Evolutionary conservation across 2,888 invertebrate genomes (phyloP).

Genomic region (Pasiphila rectangulata): DNA sequence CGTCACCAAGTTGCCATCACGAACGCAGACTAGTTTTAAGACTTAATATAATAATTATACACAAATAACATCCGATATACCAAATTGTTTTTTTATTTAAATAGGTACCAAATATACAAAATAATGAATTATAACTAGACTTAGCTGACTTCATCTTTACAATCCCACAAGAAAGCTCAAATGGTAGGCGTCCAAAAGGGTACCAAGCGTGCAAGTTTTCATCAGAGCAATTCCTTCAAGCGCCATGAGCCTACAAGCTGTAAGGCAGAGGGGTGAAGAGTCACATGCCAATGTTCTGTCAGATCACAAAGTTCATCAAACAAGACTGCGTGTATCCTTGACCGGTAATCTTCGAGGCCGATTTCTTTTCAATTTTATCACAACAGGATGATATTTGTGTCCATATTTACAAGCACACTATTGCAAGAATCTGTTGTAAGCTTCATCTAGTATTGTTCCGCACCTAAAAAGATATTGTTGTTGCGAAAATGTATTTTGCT

Average conservation of each 20-base stretch:
- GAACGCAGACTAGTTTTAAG: no score
- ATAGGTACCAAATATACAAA: no score
- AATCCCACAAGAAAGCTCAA: no score
- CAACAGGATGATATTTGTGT: constrained; percentile 29
- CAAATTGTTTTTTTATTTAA: no score
- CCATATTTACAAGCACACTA: constrained; percentile 8
- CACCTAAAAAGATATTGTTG: constrained; percentile 15
- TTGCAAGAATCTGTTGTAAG: constrained; percentile 30
- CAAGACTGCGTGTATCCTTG: constrained; percentile 34
- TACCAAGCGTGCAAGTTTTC: background rate
- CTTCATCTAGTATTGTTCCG: constrained; percentile 26
- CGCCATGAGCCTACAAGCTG: no score
- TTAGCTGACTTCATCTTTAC: no score
- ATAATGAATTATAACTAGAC: no score
- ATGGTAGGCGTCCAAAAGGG: no score
- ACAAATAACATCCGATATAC: no score
- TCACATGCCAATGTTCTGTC: constrained; percentile 3
- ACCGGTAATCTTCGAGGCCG: constrained; percentile 38
- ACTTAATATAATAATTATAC: no score
- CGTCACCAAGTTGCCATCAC: no score
- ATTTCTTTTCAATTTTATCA: constrained; percentile 39
- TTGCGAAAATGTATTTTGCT: constrained; percentile 17
- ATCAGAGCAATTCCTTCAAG: background rate
- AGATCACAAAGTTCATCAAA: constrained; percentile 29
- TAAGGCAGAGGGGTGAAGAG: background rate